These are phyloP conservation scores for Camelus bactrianus DNA, from an alignment of 2,113 vertebrate genomes.

Conservation along the genomic window DNA sequence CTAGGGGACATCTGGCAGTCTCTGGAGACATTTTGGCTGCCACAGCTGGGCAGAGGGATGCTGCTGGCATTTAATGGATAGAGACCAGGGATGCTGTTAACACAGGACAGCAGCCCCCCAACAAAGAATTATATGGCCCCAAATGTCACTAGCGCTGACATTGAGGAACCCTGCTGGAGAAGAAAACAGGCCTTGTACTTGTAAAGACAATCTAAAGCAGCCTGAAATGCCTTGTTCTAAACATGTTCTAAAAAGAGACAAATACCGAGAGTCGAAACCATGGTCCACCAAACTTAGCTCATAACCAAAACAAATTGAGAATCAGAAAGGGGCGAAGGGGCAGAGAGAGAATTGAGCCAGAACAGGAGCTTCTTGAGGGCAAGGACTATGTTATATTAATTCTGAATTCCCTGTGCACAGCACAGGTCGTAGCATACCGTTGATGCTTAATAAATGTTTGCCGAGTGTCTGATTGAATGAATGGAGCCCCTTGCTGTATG, in stretches of 20 bases:
- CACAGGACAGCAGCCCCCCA: neutral
- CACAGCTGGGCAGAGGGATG: neutral
- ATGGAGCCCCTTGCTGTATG: too few species aligned
- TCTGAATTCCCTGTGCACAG: neutral
- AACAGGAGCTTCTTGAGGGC: neutral
- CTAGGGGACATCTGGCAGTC: neutral
- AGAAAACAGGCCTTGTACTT: neutral
- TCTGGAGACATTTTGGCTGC: neutral
- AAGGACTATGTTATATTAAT: too few species aligned
- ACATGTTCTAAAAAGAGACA: neutral
- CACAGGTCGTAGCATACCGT: neutral
- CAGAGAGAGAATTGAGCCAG: neutral
- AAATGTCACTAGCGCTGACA: neutral
- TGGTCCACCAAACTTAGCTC: neutral
- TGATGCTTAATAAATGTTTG: neutral
- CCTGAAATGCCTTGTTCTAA: neutral
- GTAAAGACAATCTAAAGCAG: neutral
- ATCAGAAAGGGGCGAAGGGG: neutral
- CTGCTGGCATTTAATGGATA: neutral
- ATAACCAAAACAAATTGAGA: neutral
- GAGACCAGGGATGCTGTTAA: neutral
- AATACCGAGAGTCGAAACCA: neutral
- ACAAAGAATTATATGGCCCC: neutral
- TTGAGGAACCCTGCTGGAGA: neutral
- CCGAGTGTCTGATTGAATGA: neutral